Evolutionary conservation across 2,797 vertebrate species (phyloP).

Genomic region (Mus spretus): DNA sequence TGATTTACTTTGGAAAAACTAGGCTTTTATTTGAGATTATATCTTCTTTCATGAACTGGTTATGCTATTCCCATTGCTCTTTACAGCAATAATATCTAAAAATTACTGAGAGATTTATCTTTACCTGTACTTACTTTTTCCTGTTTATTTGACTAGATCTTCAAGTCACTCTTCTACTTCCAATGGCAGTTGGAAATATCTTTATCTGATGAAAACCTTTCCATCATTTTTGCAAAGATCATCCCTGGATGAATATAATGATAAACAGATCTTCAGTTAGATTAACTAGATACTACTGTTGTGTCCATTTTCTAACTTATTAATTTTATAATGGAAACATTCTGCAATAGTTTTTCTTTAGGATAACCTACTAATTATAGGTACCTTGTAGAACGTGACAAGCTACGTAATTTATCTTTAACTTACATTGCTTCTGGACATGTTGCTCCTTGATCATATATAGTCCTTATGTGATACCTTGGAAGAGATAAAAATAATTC

Average conservation of each 20-base stretch:
- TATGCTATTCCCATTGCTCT: neutral
- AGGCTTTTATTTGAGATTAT: slow-evolving; percentile 19
- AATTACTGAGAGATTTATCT: neutral
- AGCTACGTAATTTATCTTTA: neutral
- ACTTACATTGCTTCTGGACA: neutral
- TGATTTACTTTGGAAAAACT: neutral
- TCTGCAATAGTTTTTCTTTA: neutral
- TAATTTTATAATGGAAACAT: neutral
- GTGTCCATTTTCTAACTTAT: neutral
- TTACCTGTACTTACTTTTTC: neutral
- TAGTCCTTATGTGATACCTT: neutral
- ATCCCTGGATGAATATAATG: neutral
- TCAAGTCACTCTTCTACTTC: slow-evolving; percentile 13
- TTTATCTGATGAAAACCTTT: neutral
- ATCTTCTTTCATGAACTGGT: neutral
- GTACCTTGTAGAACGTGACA: neutral
- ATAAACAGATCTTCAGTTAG: neutral
- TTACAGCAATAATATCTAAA: neutral
- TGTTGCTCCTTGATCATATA: neutral
- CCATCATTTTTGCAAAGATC: neutral
- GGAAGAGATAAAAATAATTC: accelerated
- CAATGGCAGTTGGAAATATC: slow-evolving; percentile 9
- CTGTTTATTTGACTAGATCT: neutral
- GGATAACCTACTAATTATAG: neutral
- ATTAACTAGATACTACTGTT: slow-evolving; percentile 4